Evolutionary conservation across 2,888 invertebrate species (phyloP), one percentile per base, ranked within the genome.

Genomic region (Stenchaetothrips biformis): DNA sequence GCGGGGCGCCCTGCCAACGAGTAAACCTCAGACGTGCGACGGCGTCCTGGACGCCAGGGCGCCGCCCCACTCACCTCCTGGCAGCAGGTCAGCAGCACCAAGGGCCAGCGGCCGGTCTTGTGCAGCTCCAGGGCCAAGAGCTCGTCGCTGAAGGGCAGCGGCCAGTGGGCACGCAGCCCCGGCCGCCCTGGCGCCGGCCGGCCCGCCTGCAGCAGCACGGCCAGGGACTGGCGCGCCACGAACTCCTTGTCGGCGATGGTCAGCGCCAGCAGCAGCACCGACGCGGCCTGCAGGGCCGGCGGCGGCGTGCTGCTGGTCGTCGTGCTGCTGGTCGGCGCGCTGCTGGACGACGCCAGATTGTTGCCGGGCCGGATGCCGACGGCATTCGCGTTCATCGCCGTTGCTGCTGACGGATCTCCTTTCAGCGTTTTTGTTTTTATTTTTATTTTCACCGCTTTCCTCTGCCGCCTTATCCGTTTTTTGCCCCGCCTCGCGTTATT

Each of bases 51-150:
- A 59, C 67, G 77, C 25, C 47, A 48, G 80, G 49, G 67, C 79
- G 80, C 78, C 79, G 83, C 82, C 83, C 83, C 84, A 83, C 84
- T 84, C 83, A 84, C 83, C 83, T 84, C 82, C 82, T 81, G 21
- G 67, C 67, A 21, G 67, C 67, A 67, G 21, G 21, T 16, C 13
- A 53, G 53, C 11, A 53, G 53, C 13, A 53, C 16, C 53, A 67
- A 21, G 7, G 67, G 67, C 67, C 67, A 67, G 9, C 67, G 67
- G 7, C 67, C 67, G n/a, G 67, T 67, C 21, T 9, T n/a, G 21
- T 67, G 67, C 21, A 67, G 67, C 6, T 67, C 67, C 67, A n/a
- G 67, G 67, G 21, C 21, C 67, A n/a, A n/a, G n/a, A n/a, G n/a
- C n/a, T n/a, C 49, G 49, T 9, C 8, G 49, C 49, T 7, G 49